A percentile compares a stretch with the other conserved stretches of the same genome.
phyloP scores from a whole-genome alignment of 2,888 invertebrate species.

The Lutraria lutraria region DNA sequence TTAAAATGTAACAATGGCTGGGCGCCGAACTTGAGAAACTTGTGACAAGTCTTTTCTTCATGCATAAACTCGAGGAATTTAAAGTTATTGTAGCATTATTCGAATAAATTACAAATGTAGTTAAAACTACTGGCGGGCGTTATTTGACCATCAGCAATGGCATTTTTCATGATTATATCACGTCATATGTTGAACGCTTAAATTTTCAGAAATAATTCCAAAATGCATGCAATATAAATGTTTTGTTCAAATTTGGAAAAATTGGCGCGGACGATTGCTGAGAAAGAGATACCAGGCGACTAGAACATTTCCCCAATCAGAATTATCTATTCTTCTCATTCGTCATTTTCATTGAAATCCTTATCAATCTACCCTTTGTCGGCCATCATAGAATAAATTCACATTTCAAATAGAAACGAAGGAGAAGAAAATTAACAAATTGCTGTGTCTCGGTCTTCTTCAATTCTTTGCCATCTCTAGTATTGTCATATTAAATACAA shows the following conservation, averaged over 20 bases:
- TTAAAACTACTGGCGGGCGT: no score
- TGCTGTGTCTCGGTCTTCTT: background rate
- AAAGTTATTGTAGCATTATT: no score
- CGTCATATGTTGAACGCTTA: background rate
- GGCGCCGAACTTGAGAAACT: no score
- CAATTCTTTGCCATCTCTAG: background rate
- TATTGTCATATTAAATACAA: conserved; percentile 5
- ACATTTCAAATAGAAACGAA: conserved; percentile 5
- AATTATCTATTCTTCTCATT: background rate
- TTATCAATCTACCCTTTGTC: conserved; percentile 14
- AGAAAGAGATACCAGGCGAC: background rate
- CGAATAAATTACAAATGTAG: no score
- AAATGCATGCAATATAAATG: background rate
- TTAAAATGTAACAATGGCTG: no score
- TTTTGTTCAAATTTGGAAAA: background rate
- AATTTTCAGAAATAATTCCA: background rate
- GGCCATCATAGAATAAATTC: background rate
- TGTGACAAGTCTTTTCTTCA: no score
- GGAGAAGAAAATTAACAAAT: background rate
- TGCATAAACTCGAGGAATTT: no score
- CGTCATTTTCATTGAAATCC: background rate
- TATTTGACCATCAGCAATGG: background rate
- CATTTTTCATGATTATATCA: no score
- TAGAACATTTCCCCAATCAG: background rate
- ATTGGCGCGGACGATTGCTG: background rate